A percentile compares a stretch with the other conserved stretches of the same genome.
Evolutionary conservation across 2,797 vertebrate genomes (phyloP).

Genomic region (Gallinago nigripennis): DNA sequence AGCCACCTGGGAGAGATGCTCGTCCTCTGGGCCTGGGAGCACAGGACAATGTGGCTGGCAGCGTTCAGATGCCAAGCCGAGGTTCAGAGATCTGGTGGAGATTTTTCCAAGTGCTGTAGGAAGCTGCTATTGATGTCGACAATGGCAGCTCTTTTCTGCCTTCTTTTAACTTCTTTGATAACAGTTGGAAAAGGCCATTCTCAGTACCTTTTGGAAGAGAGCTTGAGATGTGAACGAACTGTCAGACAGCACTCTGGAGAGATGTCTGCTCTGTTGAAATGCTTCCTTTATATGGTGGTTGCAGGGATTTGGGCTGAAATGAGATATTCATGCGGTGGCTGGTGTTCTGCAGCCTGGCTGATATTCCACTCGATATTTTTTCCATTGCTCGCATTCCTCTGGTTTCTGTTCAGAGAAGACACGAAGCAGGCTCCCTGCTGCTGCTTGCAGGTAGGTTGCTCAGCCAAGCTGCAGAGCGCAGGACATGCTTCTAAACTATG

Average conservation of each 20-base stretch:
- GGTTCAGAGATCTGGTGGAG: neutral
- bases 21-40: neutral
- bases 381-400: neutral
- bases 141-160: neutral
- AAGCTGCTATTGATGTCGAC: neutral
- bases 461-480: neutral
- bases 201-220: neutral
- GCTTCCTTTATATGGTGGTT: neutral
- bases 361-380: neutral
- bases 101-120: neutral
- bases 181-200: neutral
- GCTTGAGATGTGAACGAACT: neutral
- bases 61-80: neutral
- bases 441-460: neutral
- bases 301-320: neutral
- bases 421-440: neutral
- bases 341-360: neutral
- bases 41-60: rapidly evolving
- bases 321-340: neutral
- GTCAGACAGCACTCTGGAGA: neutral
- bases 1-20: neutral
- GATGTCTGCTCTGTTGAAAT: neutral
- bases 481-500: neutral
- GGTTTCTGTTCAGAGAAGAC: neutral
- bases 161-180: neutral